Base-by-base conservation (phyloP, 2,113 vertebrate genomes). In the Pelusios castaneus region DNA sequence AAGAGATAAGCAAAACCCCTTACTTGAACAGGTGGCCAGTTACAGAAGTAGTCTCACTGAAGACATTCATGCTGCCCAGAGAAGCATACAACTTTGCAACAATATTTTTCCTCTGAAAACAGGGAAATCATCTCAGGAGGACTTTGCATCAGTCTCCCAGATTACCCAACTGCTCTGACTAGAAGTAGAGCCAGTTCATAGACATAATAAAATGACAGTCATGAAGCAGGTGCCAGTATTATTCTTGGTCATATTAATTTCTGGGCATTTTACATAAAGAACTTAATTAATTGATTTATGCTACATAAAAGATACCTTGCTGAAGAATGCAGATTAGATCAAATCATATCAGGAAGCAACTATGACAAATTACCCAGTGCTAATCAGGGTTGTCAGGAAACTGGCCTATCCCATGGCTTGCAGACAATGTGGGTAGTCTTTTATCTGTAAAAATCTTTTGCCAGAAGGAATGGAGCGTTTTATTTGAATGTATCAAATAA, bases 241-340 rank as follows among this genome's bases (percentile, higher is more conserved):
- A 81, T 91, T 90, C 56, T 93, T 80, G 49, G 43, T 75, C 41
- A 76, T 88, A 93, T 87, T 95, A 92, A 93, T 96, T 97, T 93
- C 60, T 88, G 89, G 63, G 70, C 58, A 92, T 95, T 92, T 82
- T 38, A 87, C 78, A 95, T 95, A 93, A 96, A 88, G 41, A 49
- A 6, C 54, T 90, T 95, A 95, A 96, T 96, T 97, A 95, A 91
- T 82, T 95, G 1, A 93, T 96, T 96, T 89, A 38, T 70, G 29
- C 47, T 82, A 82, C 81, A 80, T 47, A 82, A 91, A 93, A 55
- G 14, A 78, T 93, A 95, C 87, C 84, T 90, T 89, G 6, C 6
- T 13, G 87, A 93, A 94, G 75, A 89, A 67, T 83, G 89, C 94
- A 94, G 95, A 97, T 97, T 96, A 95, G 93, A 97, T 96, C 91